phyloP scores from a whole-genome alignment of 2,797 vertebrate species.

The Orientallactaga sibirica region DNA sequence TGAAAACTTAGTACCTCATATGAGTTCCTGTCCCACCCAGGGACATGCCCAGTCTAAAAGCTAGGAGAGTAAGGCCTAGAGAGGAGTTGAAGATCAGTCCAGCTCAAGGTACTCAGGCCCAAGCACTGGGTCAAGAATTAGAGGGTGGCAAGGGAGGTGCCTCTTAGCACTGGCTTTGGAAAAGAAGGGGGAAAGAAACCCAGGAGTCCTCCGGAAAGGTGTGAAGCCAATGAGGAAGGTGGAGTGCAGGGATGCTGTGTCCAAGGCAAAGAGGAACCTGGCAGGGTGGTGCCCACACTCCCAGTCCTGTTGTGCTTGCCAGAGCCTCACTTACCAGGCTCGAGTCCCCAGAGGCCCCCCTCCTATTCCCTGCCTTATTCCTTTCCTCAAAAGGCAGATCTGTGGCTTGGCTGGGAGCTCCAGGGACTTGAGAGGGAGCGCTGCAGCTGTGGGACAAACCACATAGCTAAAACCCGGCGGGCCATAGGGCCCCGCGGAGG shows the following conservation, averaged over 20 bases:
- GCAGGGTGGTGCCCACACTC: neutral
- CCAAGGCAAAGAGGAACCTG: neutral
- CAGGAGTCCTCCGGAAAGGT: neutral
- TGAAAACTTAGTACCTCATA: neutral
- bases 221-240: neutral
- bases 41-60: neutral
- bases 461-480: slow-evolving; percentile 80
- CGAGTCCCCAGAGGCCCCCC: slow-evolving; percentile 29
- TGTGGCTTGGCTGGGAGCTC: slow-evolving; percentile 69
- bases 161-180: neutral
- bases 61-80: neutral
- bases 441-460: slow-evolving; percentile 59
- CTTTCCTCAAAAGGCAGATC: slow-evolving; percentile 56
- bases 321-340: slow-evolving; percentile 37
- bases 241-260: neutral
- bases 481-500: slow-evolving; percentile 84
- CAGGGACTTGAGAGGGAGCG: neutral
- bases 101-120: neutral
- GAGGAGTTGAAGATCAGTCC: neutral
- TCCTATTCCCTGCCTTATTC: slow-evolving; percentile 12
- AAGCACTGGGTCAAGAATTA: neutral
- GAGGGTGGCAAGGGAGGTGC: neutral
- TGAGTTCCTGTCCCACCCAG: neutral
- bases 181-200: neutral
- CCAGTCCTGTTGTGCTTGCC: slow-evolving; percentile 15